phyloP scores from a whole-genome alignment of 2,797 vertebrate species.

The Tokudaia muenninki region DNA sequence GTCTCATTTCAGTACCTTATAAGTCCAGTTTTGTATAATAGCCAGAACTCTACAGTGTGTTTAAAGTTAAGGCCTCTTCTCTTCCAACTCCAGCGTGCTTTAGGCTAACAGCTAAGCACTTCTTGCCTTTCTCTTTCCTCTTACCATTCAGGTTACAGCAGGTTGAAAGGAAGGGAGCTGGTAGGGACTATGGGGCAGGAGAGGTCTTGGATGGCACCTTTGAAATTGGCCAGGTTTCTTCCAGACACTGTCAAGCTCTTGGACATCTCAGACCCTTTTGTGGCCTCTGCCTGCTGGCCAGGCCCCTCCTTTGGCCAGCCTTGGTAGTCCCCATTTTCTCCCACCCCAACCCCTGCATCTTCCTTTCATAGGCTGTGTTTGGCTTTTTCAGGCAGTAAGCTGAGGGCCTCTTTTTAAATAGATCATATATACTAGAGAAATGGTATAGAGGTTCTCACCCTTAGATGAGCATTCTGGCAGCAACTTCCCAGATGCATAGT shows the following conservation, averaged over 20 bases:
- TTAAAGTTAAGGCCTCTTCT: not conserved
- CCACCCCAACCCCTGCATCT: not conserved
- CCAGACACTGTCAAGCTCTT: not conserved
- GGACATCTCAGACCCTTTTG: not conserved
- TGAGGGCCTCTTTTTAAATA: not conserved
- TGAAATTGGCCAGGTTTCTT: not conserved
- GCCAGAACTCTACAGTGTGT: slow-evolving; percentile 28
- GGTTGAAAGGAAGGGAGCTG: not conserved
- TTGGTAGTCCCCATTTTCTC: not conserved
- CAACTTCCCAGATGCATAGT: not conserved
- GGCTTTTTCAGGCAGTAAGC: not conserved
- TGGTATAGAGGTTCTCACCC: not conserved
- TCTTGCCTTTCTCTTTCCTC: not conserved
- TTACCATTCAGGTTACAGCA: not conserved
- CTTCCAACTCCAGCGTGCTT: not conserved
- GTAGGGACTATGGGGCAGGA: not conserved
- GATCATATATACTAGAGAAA: not conserved
- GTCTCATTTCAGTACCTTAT: not conserved
- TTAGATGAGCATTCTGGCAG: not conserved
- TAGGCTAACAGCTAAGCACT: not conserved
- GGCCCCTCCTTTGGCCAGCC: not conserved
- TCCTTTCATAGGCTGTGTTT: not conserved
- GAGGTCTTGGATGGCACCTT: not conserved
- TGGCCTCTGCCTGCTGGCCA: not conserved
- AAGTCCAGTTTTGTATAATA: not conserved